Conservation (phyloP, 2,113 vertebrate genomes). For the Hippocampus abdominalis region DNA sequence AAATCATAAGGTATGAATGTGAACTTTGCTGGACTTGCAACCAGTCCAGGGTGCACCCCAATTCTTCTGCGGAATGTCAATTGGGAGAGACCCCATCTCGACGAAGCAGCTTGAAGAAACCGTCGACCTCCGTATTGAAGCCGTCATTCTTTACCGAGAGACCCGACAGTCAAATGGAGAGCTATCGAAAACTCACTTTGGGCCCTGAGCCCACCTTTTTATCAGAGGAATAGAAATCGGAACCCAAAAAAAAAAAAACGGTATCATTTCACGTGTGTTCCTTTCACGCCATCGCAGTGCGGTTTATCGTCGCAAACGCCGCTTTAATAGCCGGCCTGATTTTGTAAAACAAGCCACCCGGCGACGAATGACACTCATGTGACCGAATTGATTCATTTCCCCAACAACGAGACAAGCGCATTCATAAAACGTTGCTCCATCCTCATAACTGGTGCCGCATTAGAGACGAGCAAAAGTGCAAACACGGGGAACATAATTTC, state of each 20-base stretch:
- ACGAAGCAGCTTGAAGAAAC: background rate
- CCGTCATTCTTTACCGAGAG: background rate
- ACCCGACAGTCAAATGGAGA: background rate
- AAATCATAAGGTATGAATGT: too few species aligned
- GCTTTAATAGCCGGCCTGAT: background rate
- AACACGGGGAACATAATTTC: constrained; percentile 23
- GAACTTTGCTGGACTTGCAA: too few species aligned
- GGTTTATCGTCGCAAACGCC: background rate
- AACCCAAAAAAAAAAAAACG: too few species aligned
- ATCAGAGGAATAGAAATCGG: background rate
- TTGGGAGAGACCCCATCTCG: background rate
- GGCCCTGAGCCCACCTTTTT: background rate
- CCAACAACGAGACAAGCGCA: background rate
- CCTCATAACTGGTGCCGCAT: constrained; percentile 13
- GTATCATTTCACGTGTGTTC: too few species aligned
- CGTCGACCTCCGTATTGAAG: background rate
- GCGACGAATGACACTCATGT: background rate
- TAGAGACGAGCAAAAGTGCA: background rate
- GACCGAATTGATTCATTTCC: background rate
- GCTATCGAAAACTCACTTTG: background rate
- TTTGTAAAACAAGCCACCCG: background rate
- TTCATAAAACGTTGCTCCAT: background rate
- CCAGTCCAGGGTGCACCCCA: too few species aligned
- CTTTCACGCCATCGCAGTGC: background rate
- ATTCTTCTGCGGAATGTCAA: too few species aligned